A percentile compares a stretch with the other conserved stretches of the same genome.
Conservation (phyloP, 2,888 invertebrate genomes). For the Caenorhabditis drosophilae region DNA sequence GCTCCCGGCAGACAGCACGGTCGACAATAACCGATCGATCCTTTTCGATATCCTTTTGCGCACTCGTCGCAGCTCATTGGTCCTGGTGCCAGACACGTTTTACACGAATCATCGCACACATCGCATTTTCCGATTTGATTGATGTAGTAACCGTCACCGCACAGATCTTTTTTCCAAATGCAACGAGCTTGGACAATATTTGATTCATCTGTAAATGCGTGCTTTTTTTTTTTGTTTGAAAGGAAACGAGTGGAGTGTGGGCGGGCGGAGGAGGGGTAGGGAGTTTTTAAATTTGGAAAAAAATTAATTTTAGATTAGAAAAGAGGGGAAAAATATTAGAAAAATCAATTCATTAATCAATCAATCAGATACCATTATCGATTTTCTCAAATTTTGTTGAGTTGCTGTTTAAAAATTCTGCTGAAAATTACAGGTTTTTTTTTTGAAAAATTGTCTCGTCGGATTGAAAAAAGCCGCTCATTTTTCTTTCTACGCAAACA, state of each 20-base stretch:
- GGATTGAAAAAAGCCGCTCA: too few relatives aligned
- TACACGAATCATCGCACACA: slow-evolving; percentile 62
- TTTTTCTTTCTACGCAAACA: too few relatives aligned
- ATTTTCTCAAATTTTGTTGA: too few relatives aligned
- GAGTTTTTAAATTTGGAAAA: neutral
- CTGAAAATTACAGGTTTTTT: slow-evolving; percentile 5
- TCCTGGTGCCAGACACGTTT: slow-evolving; percentile 61
- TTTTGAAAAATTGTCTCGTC: too few relatives aligned
- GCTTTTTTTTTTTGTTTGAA: neutral
- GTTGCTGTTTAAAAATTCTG: too few relatives aligned
- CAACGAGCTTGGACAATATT: slow-evolving; percentile 65
- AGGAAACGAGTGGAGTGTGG: neutral
- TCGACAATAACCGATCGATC: slow-evolving; percentile 63
- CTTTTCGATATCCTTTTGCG: slow-evolving; percentile 59
- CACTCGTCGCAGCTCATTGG: slow-evolving; percentile 63
- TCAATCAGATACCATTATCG: too few relatives aligned
- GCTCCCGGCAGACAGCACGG: slow-evolving; percentile 57
- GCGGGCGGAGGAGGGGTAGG: too few relatives aligned
- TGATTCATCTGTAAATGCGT: slow-evolving; percentile 56
- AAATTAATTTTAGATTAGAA: slow-evolving; percentile 2
- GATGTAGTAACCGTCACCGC: slow-evolving; percentile 63
- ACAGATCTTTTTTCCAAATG: slow-evolving; percentile 59
- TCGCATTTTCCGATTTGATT: slow-evolving; percentile 55
- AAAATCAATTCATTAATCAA: too few relatives aligned
- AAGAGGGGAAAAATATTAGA: too few relatives aligned